Evolutionary conservation across 1,140 invertebrate species (phyloP).

Genomic region (Linepithema humile): DNA sequence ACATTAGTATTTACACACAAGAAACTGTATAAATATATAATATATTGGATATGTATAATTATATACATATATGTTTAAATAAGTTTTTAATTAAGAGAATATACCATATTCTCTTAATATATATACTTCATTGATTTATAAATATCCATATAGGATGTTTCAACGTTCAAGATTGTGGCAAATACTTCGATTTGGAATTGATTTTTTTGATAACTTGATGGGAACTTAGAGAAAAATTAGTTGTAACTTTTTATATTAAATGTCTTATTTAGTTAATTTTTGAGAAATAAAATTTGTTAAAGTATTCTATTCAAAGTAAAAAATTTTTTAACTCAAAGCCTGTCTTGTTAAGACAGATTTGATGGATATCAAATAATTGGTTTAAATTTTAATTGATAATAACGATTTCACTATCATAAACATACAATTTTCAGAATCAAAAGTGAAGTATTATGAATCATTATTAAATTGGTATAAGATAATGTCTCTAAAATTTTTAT

Average conservation of each 20-base stretch:
- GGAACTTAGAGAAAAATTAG: neutral
- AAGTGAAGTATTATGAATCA: constrained; percentile 32
- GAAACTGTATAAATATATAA: constrained; percentile 19
- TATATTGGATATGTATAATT: neutral
- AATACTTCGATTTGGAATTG: neutral
- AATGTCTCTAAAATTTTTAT: constrained; percentile 1
- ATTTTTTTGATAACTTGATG: constrained; percentile 8
- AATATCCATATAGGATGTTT: neutral
- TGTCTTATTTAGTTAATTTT: neutral
- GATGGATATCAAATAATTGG: too few species aligned
- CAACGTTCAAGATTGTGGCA: neutral
- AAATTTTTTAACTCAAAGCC: too few species aligned
- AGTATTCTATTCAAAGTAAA: too few species aligned
- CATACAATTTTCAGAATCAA: neutral
- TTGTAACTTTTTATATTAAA: neutral
- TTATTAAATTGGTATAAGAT: neutral
- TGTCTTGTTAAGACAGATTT: too few species aligned
- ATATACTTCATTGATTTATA: too few species aligned
- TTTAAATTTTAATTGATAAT: constrained; percentile 13
- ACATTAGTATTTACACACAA: neutral
- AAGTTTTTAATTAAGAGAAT: neutral
- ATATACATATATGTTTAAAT: too few species aligned
- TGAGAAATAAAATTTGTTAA: neutral
- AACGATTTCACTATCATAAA: neutral
- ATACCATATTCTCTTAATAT: too few species aligned